phyloP scores from a whole-genome alignment of 2,113 vertebrate species.

The Varanus salvator region DNA sequence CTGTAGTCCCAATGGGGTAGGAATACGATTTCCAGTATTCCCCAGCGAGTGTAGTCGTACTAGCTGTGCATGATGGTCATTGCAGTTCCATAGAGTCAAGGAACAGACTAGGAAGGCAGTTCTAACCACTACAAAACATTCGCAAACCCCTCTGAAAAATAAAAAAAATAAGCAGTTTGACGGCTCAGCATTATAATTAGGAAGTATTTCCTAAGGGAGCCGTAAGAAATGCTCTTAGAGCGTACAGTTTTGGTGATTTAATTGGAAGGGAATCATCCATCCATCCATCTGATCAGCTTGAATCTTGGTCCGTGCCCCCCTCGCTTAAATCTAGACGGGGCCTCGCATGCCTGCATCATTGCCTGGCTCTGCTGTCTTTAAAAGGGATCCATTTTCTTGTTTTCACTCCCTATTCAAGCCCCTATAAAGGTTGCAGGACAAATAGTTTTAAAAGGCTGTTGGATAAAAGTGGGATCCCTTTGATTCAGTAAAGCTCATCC shows the following conservation, averaged over 20 bases:
- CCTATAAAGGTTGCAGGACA: not conserved
- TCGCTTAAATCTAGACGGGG: not conserved
- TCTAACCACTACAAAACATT: not conserved
- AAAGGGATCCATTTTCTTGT: not conserved
- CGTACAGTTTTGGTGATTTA: not conserved
- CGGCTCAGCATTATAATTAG: not conserved
- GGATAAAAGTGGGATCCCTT: no score
- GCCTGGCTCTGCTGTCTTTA: not conserved
- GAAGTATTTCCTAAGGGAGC: not conserved
- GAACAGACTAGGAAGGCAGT: not conserved
- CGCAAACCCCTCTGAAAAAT: not conserved
- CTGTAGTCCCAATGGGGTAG: not conserved
- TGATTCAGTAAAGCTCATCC: not conserved
- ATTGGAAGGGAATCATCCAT: not conserved
- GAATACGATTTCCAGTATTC: not conserved
- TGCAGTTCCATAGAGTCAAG: no score
- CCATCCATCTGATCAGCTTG: no score
- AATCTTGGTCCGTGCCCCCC: no score
- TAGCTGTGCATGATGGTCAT: no score
- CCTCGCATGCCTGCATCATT: not conserved
- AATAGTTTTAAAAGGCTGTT: not conserved
- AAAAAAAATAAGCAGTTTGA: not conserved
- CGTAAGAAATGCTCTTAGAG: not conserved
- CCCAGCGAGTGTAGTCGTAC: no score
- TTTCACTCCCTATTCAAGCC: not conserved